Base-by-base conservation (phyloP, 2,113 vertebrate genomes). In the Platycercus adscitus region DNA sequence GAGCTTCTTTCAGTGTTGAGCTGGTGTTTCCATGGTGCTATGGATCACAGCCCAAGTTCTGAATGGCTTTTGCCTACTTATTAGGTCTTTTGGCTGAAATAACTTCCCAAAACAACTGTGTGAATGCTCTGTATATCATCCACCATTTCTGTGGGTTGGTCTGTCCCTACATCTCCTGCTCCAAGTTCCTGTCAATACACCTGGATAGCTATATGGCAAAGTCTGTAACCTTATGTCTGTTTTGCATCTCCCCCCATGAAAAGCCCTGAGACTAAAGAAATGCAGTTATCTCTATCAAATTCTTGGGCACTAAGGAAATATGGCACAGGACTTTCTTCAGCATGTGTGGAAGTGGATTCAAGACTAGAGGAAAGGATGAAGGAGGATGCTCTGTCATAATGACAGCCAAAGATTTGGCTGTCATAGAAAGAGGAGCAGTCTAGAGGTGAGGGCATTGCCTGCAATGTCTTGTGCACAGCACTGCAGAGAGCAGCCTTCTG, bases 341-440 rank as follows among this genome's bases (percentile, higher is more conserved):
- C 13, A 5, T 29, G 4, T 61, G 24, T 76, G 23, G 1, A 80
- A 66, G 37, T 52, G 52, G 13, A 55, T 41, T 68, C 44, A 77
- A 87, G 47, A n/a, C 28, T 12, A 24, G 24, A 80, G 10, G n/a
- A 75, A 81, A 81, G 5, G 25, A 46, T 85, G 25, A 0, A 2
- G 35, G 17, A 28, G 7, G 25, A 23, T 77, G 4, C 11, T 69
- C 66, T 28, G 21, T 80, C 26, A 9, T 28, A 52, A 77, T 61
- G 20, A 11, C 8, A 71, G 39, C 1, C 35, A 21, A 37, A 52
- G 4, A 0, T 7, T 46, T 33, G 13, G 4, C 15, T 77, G 2
- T 68, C 13, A 17, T 1, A 50, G 50, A 63, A 35, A 58, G 12
- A 69, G 31, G 5, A 83, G 43, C 52, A 86, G 25, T 37, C 16